Conservation (phyloP, 2,888 invertebrate genomes). For the Eristalinus aeneus region DNA sequence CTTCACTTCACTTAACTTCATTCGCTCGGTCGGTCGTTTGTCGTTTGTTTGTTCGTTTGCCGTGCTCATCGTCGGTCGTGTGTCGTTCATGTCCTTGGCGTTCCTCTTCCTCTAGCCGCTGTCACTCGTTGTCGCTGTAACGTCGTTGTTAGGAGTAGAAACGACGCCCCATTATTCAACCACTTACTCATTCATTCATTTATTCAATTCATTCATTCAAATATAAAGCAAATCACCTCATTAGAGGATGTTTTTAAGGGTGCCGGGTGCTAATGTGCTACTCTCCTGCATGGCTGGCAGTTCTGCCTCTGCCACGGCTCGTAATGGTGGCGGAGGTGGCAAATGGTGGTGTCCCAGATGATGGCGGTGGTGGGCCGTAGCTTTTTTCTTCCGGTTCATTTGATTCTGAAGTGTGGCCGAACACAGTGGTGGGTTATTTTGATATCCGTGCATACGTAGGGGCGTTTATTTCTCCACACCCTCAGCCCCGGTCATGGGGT, state of each 20-base stretch:
- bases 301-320: slow-evolving; percentile 33
- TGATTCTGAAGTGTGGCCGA: slow-evolving; percentile 36
- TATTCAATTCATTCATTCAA: slow-evolving; percentile 69
- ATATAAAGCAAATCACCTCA: slow-evolving; percentile 70
- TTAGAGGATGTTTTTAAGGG: slow-evolving; percentile 61
- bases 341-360: not conserved
- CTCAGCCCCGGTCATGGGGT: not conserved
- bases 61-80: too few species aligned
- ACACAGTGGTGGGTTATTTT: slow-evolving; percentile 15
- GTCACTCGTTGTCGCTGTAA: not conserved
- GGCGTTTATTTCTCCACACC: not conserved
- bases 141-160: not conserved
- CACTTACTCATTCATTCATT: slow-evolving; percentile 70
- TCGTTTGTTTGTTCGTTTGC: not conserved
- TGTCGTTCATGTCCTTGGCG: not conserved
- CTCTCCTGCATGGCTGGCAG: too few species aligned
- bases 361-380: not conserved
- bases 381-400: slow-evolving; percentile 33
- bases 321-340: slow-evolving; percentile 5
- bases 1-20: slow-evolving; percentile 61
- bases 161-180: slow-evolving; percentile 67
- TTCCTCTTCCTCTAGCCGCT: not conserved
- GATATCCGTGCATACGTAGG: not conserved
- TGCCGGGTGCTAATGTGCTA: slow-evolving; percentile 59
- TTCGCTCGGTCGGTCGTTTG: slow-evolving; percentile 6